These are phyloP conservation scores for Poeciliopsis prolifica DNA, from an alignment of 2,113 vertebrate species.

Conservation along the genomic window DNA sequence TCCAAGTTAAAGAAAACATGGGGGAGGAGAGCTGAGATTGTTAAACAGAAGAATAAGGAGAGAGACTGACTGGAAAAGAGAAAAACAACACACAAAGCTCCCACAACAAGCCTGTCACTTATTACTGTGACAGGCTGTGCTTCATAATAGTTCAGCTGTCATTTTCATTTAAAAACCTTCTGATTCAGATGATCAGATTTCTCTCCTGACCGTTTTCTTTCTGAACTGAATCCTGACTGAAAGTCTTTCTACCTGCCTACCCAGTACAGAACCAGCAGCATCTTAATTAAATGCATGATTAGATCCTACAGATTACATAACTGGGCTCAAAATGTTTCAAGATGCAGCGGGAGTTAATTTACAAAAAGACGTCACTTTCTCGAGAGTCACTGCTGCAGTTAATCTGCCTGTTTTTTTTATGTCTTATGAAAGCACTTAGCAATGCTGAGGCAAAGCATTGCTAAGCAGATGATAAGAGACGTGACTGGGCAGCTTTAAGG, in stretches of 20 bases:
- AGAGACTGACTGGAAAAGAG: background rate
- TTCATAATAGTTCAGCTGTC: slow-evolving; percentile 3
- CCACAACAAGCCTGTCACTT: too few species aligned
- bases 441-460: background rate
- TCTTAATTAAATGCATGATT: slow-evolving; percentile 60
- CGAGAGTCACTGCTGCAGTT: slow-evolving; percentile 24
- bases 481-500: background rate
- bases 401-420: slow-evolving; percentile 6
- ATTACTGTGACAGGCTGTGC: background rate
- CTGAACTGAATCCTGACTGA: background rate
- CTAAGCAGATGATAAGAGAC: background rate
- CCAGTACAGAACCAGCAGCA: slow-evolving; percentile 20
- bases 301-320: slow-evolving; percentile 60
- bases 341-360: slow-evolving; percentile 51
- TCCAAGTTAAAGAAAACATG: slow-evolving; percentile 24
- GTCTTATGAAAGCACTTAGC: slow-evolving; percentile 39
- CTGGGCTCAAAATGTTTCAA: slow-evolving; percentile 24
- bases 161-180: background rate
- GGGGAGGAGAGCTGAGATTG: slow-evolving; percentile 11
- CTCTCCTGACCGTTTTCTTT: background rate
- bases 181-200: slow-evolving; percentile 16
- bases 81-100: slow-evolving; percentile 14
- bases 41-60: slow-evolving; percentile 2
- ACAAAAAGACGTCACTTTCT: slow-evolving; percentile 14
- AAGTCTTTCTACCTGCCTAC: slow-evolving; percentile 25